A percentile compares a stretch with the other conserved stretches of the same genome.
These are phyloP conservation scores for Eriocheir sinensis DNA, from an alignment of 1,140 invertebrate species.

Conservation along the genomic window DNA sequence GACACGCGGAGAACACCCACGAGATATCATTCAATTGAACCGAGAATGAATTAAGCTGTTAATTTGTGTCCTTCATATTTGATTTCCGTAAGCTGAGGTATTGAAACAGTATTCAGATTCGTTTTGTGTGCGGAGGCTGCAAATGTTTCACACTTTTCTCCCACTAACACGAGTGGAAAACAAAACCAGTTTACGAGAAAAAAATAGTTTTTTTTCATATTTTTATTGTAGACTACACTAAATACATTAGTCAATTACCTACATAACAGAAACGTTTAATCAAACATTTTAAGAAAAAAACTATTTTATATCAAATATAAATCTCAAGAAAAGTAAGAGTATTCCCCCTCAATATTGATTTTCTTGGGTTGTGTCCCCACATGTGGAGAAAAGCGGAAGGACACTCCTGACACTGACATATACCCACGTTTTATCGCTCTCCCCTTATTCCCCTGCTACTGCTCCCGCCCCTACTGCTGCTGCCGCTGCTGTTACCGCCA, in stretches of 20 bases:
- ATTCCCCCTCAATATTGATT: constrained; percentile 61
- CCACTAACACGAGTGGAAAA: too few species aligned
- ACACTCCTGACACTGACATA: constrained; percentile 62
- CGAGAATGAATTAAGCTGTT: neutral
- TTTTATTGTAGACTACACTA: too few species aligned
- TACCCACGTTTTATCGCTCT: constrained; percentile 61
- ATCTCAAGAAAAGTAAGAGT: neutral
- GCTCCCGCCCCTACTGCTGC: neutral
- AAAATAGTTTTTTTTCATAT: too few species aligned
- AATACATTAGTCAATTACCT: too few species aligned
- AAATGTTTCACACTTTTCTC: too few species aligned
- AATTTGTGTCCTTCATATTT: neutral
- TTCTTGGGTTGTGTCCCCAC: constrained; percentile 60
- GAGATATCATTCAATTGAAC: neutral
- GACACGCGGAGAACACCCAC: constrained; percentile 5
- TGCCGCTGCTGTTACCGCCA: neutral
- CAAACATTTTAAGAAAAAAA: too few species aligned
- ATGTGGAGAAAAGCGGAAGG: constrained; percentile 63
- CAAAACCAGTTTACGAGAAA: too few species aligned
- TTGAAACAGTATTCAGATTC: too few species aligned
- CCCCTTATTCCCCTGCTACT: constrained; percentile 35
- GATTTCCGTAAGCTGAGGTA: too few species aligned
- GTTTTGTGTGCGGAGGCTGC: too few species aligned
- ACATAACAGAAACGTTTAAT: too few species aligned
- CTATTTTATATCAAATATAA: too few species aligned